Base-by-base conservation (phyloP, 1,140 invertebrate genomes). In the Eumeta japonica region DNA sequence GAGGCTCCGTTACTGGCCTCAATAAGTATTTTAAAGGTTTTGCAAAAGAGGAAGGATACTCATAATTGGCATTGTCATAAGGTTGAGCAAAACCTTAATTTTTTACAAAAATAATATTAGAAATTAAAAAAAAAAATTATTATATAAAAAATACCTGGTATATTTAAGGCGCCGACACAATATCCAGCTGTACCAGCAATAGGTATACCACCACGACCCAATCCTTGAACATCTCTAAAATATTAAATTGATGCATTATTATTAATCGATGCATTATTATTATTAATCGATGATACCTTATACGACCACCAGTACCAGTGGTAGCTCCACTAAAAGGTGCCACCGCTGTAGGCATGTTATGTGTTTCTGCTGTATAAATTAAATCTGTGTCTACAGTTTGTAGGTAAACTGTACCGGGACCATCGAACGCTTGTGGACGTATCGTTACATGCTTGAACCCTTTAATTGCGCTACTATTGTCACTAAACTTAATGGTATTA, bases 1-100 rank as follows among this genome's bases (percentile, higher is more conserved):
- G 94, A 97, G 10, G 95, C 95, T 9, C 96, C 96, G 70, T 98
- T 96, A 63, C 92, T 96, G 0, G 95, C 96, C 75, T 98, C 92
- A 17, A 98, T 86, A 19, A 92, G 82, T 37, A 95, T 84, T 61
- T 93, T 4, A 94, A 71, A 0, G 96, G 92, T 2, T 80, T 73
- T 4, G 95, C 94, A 79, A 99, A 93, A 45, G 97, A 96, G 10
- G 65, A 67, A 1, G 95, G 94, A 77, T 98, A 97, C 11, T 75
- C 54, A 45, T 80, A 80, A n/a, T 59, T 58, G n/a, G 75, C 55
- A 14, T 90, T 83, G 76, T 98, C 96, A 90, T 94, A 98, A 0
- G 90, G 87, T 28, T 92, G 75, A 20, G 82, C 57, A 67, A 97
- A 97, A 37, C 83, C 78, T 77, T 34, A n/a, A 55, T 62, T 41